Evolutionary conservation across 2,797 vertebrate genomes (phyloP).

Genomic region (Iguana delicatissima): DNA sequence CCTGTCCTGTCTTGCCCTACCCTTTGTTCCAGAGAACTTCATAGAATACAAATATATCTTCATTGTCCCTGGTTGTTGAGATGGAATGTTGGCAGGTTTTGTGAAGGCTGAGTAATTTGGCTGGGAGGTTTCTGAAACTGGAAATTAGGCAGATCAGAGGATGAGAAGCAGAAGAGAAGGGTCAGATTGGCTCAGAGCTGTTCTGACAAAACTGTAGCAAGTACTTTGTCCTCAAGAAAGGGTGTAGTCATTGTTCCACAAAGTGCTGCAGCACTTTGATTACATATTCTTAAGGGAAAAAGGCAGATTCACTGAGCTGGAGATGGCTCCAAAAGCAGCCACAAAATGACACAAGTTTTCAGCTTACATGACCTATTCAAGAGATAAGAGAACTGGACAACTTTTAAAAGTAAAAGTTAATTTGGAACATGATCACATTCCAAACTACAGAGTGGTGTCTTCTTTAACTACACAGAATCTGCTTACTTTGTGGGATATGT

Average conservation of each 20-base stretch:
- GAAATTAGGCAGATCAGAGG: conserved; percentile 18
- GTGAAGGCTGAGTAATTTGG: conserved; percentile 32
- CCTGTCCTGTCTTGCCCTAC: neutral
- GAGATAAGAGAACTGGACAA: neutral
- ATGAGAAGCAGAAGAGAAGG: conserved; percentile 5
- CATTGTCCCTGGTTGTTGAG: neutral
- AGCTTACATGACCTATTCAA: neutral
- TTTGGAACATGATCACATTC: neutral
- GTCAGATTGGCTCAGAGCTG: neutral
- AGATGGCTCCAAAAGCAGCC: neutral
- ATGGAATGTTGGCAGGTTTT: conserved; percentile 24
- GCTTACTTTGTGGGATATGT: neutral
- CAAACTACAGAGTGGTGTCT: neutral
- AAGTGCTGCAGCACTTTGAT: neutral
- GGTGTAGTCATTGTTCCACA: conserved; percentile 13
- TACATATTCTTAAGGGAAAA: neutral
- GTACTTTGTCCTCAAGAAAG: conserved; percentile 5
- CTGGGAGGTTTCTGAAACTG: conserved; percentile 6
- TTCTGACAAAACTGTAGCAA: conserved; percentile 18
- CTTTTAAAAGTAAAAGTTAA: neutral
- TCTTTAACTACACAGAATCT: neutral
- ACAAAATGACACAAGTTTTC: neutral
- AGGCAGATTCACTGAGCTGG: neutral
- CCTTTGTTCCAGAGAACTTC: neutral
- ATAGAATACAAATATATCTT: conserved; percentile 10